Evolutionary conservation across 2,797 vertebrate genomes (phyloP), one percentile per base, ranked within the genome.

Genomic region (Chelmon rostratus): DNA sequence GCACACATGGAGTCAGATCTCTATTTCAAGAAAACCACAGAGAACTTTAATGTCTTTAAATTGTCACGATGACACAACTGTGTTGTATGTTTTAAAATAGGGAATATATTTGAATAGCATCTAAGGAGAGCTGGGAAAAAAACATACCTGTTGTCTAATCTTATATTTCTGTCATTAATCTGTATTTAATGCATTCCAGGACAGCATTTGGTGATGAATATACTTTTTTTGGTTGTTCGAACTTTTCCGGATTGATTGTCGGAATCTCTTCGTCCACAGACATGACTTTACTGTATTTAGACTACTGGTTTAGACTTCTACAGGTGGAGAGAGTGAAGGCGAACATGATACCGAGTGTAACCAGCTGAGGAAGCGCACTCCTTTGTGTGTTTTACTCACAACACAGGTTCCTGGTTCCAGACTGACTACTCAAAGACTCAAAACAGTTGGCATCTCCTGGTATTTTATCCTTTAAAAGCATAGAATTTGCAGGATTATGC

Each of bases 311-410:
- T 23, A 6, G 19, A 21, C 5, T 5, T 12, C 21, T 12, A 50
- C 23, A 50, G 23, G 8, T 37, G n/a, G 47, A 40, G 37, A 53
- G 28, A 28, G 28, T 18, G 31, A 40, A 42, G 49, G 21, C 53
- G n/a, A 42, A 68, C 52, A 47, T 52, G 15, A 61, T 21, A 62
- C 19, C 25, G 37, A 53, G 35, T 47, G 46, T 66, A n/a, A n/a
- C n/a, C 40, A 19, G 4, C 23, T 33, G 67, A n/a, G 38, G 25
- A 68, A 15, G 33, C 15, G 7, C 66, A 68, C 3, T 49, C 33
- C 15, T 16, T 16, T 31, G 28, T 25, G 12, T 16, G 23, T 33
- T 28, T 35, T 19, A 38, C 11, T 59, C 5, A 38, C 21, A 38
- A 38, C 19, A 37, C 37, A 42, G 33, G n/a, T n/a, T n/a, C 28